Conservation (phyloP, 1,140 invertebrate species). For the Teleopsis dalmanni region DNA sequence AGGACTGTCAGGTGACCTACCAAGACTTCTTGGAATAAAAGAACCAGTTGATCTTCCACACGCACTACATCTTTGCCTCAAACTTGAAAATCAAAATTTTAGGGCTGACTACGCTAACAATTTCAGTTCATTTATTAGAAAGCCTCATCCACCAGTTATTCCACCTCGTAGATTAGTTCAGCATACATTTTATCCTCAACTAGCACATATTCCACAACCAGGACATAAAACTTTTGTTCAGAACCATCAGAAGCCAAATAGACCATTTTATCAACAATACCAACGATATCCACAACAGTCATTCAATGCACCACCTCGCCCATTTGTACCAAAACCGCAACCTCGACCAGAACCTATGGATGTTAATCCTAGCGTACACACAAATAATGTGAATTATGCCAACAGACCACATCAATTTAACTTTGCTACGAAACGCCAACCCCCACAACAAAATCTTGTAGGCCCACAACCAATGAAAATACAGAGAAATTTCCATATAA, state of each 20-base stretch:
- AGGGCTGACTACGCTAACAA: background rate
- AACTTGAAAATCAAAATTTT: slow-evolving; percentile 4
- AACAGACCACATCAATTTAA: slow-evolving; percentile 11
- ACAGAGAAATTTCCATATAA: slow-evolving; percentile 3
- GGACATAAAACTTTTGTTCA: background rate
- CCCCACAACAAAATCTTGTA: background rate
- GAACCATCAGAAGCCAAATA: too few species aligned
- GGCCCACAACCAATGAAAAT: background rate
- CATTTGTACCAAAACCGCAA: slow-evolving; percentile 10
- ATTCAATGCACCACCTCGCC: slow-evolving; percentile 5
- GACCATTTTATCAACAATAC: background rate
- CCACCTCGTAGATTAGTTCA: background rate
- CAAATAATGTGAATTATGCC: slow-evolving; percentile 14
- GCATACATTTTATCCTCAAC: slow-evolving; percentile 1
- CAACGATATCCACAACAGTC: too few species aligned
- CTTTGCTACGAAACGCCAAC: background rate
- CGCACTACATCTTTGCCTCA: slow-evolving; percentile 7
- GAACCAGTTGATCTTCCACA: slow-evolving; percentile 8
- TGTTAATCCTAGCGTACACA: slow-evolving; percentile 10
- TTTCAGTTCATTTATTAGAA: too few species aligned
- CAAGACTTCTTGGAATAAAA: slow-evolving; percentile 2
- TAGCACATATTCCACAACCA: background rate
- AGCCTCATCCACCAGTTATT: background rate
- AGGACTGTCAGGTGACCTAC: slow-evolving; percentile 10
- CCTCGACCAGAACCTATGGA: slow-evolving; percentile 16